Percentiles rank a stretch among this genome's conserved stretches.
These are phyloP conservation scores for Eriosoma lanigerum DNA, from an alignment of 1,140 invertebrate genomes.

Conservation along the genomic window DNA sequence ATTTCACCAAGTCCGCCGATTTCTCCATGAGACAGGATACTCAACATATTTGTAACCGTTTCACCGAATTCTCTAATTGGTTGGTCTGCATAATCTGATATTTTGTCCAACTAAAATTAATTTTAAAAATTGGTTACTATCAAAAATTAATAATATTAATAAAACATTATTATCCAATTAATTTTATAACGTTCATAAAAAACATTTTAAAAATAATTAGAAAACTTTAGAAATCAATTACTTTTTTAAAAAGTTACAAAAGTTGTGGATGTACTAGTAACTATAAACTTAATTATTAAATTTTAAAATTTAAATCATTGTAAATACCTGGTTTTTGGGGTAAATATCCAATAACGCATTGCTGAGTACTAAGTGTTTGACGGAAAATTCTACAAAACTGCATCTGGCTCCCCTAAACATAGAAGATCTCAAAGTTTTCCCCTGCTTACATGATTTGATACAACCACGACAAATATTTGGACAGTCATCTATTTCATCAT, in stretches of 20 bases:
- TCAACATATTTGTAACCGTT: not conserved
- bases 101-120: not conserved
- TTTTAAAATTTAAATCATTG: too few relatives aligned
- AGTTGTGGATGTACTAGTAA: too few relatives aligned
- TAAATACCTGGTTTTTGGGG: not conserved
- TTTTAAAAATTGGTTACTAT: not conserved
- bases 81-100: rapidly evolving
- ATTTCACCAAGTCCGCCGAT: not conserved
- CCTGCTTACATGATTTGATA: constrained; percentile 18
- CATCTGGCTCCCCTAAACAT: constrained; percentile 27
- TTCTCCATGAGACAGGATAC: not conserved
- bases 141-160: too few relatives aligned
- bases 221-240: too few relatives aligned
- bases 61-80: constrained; percentile 19
- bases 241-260: too few relatives aligned
- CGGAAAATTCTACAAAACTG: not conserved
- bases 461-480: constrained; percentile 3
- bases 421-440: not conserved
- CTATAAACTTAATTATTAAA: not conserved
- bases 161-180: too few relatives aligned
- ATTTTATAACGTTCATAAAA: too few relatives aligned
- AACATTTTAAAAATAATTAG: too few relatives aligned
- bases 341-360: not conserved
- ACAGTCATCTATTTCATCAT: constrained; percentile 24
- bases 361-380: constrained; percentile 26